phyloP scores from a whole-genome alignment of 2,888 invertebrate genomes.

The Limenitis arthemis region DNA sequence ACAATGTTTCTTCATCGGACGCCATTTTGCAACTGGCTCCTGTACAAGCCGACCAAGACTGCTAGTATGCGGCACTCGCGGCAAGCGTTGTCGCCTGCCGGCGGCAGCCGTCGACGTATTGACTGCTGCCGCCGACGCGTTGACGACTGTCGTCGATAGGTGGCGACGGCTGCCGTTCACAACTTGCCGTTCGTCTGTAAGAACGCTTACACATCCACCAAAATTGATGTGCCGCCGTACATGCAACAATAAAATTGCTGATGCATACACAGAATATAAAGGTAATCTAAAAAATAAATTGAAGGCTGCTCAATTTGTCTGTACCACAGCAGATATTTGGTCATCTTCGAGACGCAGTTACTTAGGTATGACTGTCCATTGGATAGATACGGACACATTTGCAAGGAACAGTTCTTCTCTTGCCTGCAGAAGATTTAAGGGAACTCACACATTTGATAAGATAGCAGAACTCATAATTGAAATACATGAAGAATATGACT shows the following conservation, averaged over 20 bases:
- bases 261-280: no score
- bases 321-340: no score
- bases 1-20: not conserved
- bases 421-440: slow-evolving; percentile 27
- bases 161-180: no score
- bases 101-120: not conserved
- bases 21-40: not conserved
- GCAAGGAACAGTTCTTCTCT: slow-evolving; percentile 10
- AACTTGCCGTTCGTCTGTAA: no score
- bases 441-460: slow-evolving; percentile 18
- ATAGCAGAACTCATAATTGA: slow-evolving; percentile 20
- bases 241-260: no score
- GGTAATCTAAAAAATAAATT: no score
- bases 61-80: no score
- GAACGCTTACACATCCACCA: no score
- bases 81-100: not conserved
- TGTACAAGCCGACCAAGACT: not conserved
- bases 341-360: no score
- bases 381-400: slow-evolving; percentile 21
- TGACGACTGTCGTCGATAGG: no score
- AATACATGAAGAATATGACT: slow-evolving; percentile 20
- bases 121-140: not conserved
- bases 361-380: slow-evolving; percentile 21
- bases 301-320: no score
- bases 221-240: no score